A percentile compares a stretch with the other conserved stretches of the same genome.
Conservation (phyloP, 2,797 vertebrate genomes). For the Pseudochromis fuscus region DNA sequence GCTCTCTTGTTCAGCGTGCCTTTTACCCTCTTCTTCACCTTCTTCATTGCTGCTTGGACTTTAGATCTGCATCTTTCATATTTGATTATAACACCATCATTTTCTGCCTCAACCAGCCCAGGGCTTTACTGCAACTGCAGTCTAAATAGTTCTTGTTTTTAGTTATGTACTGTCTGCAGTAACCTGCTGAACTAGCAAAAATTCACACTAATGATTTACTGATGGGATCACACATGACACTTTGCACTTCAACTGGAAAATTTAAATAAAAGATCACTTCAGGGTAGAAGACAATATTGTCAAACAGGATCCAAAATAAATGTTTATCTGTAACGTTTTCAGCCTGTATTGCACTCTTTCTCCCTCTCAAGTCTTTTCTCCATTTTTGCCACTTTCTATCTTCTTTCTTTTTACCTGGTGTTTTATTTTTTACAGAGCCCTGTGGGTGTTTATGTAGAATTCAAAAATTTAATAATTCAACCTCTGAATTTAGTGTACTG, state of each 20-base stretch:
- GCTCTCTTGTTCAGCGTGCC: conserved; percentile 51
- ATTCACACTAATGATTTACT: background rate
- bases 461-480: background rate
- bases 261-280: background rate
- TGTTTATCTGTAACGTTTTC: conserved; percentile 16
- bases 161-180: background rate
- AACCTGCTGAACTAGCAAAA: background rate
- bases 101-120: conserved; percentile 57
- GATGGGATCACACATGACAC: background rate
- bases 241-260: background rate
- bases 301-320: conserved; percentile 14
- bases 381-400: conserved; percentile 21
- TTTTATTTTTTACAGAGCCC: conserved; percentile 24
- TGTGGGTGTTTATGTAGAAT: conserved; percentile 10
- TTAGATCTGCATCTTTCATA: conserved; percentile 46
- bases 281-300: background rate
- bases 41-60: conserved; percentile 52
- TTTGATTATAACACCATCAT: conserved; percentile 37
- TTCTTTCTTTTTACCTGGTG: conserved; percentile 1
- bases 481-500: background rate
- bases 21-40: conserved; percentile 43
- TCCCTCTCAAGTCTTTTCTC: conserved; percentile 32
- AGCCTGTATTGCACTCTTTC: conserved; percentile 22
- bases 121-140: conserved; percentile 27
- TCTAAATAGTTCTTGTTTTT: background rate